A percentile compares a stretch with the other conserved stretches of the same genome.
These are phyloP conservation scores for Chaetorhynchus papuensis DNA, from an alignment of 2,113 vertebrate species.

Conservation along the genomic window DNA sequence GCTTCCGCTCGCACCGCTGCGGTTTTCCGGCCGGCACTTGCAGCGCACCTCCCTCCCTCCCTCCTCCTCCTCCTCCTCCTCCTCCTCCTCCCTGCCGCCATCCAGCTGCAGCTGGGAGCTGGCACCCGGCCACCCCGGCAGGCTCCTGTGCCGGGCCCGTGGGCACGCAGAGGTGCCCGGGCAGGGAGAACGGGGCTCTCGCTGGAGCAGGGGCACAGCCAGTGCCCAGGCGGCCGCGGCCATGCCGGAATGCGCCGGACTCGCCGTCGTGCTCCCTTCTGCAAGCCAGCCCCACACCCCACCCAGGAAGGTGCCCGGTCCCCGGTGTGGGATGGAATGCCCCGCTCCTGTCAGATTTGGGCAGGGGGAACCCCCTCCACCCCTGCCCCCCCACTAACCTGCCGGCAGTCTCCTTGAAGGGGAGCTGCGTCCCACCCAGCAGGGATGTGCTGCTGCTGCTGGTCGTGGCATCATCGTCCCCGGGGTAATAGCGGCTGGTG, in stretches of 20 bases:
- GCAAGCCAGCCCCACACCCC: accelerated
- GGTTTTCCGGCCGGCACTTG: constrained; percentile 28
- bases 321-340: accelerated
- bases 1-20: constrained; percentile 18
- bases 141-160: background rate
- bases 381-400: background rate
- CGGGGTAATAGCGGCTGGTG: constrained; percentile 75
- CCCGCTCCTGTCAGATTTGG: background rate
- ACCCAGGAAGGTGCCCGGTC: background rate
- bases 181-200: background rate
- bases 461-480: constrained; percentile 76
- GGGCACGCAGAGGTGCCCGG: background rate
- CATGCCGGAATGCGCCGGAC: background rate
- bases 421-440: constrained; percentile 35
- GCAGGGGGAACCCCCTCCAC: no score
- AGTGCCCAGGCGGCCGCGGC: background rate
- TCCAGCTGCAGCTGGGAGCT: background rate
- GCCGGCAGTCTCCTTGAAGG: constrained; percentile 59
- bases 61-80: no score
- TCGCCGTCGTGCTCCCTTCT: accelerated
- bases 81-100: background rate
- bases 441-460: constrained; percentile 66
- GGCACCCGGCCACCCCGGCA: background rate
- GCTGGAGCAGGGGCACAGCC: background rate
- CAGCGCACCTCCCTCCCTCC: background rate